These are phyloP conservation scores for Alosa alosa DNA, from an alignment of 2,113 vertebrate species.

Conservation along the genomic window DNA sequence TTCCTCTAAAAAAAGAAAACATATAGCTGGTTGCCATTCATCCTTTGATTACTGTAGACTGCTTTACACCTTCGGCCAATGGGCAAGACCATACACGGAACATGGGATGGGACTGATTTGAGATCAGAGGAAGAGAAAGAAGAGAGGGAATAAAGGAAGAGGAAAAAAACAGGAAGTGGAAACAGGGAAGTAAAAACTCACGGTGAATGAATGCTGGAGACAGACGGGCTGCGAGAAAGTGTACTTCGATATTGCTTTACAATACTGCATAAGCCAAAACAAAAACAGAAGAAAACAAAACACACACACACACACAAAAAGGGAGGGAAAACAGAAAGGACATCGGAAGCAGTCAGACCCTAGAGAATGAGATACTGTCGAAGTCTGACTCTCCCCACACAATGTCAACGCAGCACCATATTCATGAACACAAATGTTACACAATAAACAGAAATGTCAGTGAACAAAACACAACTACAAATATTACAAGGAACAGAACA, in stretches of 20 bases:
- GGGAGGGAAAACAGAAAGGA: constrained; percentile 53
- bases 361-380: constrained; percentile 40
- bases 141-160: constrained; percentile 30
- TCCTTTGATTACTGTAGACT: not conserved
- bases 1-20: not conserved
- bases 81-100: not conserved
- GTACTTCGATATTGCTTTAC: constrained; percentile 92
- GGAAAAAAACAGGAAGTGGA: constrained; percentile 51
- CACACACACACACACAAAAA: constrained; percentile 49
- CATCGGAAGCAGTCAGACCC: constrained; percentile 53
- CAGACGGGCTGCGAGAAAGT: constrained; percentile 91
- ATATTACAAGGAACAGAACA: not conserved
- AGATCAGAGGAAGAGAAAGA: constrained; percentile 36
- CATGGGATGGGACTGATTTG: not conserved
- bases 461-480: not conserved
- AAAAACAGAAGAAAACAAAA: constrained; percentile 71
- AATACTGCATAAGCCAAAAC: constrained; percentile 95
- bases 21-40: not conserved
- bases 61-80: not conserved
- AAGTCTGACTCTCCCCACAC: constrained; percentile 43
- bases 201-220: constrained; percentile 96
- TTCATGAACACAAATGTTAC: constrained; percentile 26
- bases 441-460: constrained; percentile 36
- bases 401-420: constrained; percentile 28
- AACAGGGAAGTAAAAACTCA: constrained; percentile 86